These are phyloP conservation scores for Phocoena sinus DNA, from an alignment of 2,113 vertebrate species.

Conservation along the genomic window DNA sequence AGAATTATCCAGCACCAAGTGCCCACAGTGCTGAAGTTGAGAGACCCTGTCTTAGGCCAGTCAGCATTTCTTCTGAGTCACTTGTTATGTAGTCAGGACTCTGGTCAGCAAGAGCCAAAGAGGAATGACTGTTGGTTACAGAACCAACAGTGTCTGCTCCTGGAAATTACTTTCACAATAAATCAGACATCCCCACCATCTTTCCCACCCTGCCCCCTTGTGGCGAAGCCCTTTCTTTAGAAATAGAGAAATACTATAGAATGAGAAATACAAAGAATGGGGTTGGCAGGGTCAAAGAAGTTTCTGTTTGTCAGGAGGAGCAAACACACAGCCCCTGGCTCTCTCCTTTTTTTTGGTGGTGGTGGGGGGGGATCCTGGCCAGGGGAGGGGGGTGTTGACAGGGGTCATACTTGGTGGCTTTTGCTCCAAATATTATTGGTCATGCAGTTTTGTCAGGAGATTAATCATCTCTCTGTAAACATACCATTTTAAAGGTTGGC, in stretches of 20 bases:
- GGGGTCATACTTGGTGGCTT: neutral
- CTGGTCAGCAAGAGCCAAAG: neutral
- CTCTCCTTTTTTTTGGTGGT: neutral
- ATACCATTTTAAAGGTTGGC: neutral
- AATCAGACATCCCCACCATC: neutral
- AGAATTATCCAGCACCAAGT: neutral
- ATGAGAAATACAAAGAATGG: neutral
- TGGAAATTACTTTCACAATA: neutral
- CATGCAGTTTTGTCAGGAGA: neutral
- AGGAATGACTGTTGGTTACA: neutral
- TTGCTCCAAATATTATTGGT: neutral
- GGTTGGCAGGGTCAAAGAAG: neutral
- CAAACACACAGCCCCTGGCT: neutral
- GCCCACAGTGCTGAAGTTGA: too few relatives aligned
- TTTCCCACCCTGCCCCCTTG: neutral
- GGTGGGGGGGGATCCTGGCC: neutral
- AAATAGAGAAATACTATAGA: neutral
- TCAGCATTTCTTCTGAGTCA: neutral
- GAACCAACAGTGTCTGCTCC: neutral
- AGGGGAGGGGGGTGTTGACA: neutral
- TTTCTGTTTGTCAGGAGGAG: neutral
- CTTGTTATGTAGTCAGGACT: neutral
- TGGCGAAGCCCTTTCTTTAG: neutral
- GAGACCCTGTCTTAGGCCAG: neutral
- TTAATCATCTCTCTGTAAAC: conserved; percentile 17